Conservation (phyloP, 2,888 invertebrate species). For the Timema cristinae region DNA sequence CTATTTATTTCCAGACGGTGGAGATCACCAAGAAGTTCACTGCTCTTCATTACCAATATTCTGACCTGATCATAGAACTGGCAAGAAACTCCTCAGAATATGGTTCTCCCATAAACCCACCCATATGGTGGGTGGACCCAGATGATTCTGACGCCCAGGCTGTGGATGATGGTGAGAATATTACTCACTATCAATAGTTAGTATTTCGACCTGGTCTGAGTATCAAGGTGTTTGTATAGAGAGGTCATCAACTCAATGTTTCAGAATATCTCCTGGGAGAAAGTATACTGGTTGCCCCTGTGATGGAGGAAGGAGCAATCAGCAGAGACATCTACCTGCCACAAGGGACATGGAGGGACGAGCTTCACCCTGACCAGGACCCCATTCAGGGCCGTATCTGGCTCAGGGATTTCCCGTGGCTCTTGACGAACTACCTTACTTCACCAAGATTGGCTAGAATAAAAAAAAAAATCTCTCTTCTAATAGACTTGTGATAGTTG, state of each 20-base stretch:
- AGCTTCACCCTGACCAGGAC: conserved; percentile 43
- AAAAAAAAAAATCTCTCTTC: no score
- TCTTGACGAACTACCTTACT: conserved; percentile 65
- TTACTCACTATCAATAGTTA: no score
- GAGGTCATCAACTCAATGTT: conserved; percentile 31
- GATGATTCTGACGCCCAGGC: conserved; percentile 54
- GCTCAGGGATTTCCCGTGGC: conserved; percentile 63
- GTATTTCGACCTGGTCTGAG: no score
- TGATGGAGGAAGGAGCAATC: conserved; percentile 58
- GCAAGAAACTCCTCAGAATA: conserved; percentile 53
- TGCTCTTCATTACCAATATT: conserved; percentile 59
- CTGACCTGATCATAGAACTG: conserved; percentile 54
- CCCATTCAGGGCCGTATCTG: conserved; percentile 54
- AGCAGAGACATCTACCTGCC: conserved; percentile 72
- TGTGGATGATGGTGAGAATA: conserved; percentile 45
- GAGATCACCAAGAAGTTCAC: conserved; percentile 60
- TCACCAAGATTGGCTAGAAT: conserved; percentile 41
- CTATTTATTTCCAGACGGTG: conserved; percentile 50
- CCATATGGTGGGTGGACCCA: conserved; percentile 83
- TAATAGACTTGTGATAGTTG: no score
- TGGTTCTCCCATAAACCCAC: conserved; percentile 72
- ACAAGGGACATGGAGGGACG: conserved; percentile 65
- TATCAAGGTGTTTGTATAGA: no score
- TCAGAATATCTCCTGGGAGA: conserved; percentile 78
- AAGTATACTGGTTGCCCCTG: conserved; percentile 71